A percentile compares a stretch with the other conserved stretches of the same genome.
Evolutionary conservation across 2,888 invertebrate genomes (phyloP).

Genomic region (Nemotelus pantherinus): DNA sequence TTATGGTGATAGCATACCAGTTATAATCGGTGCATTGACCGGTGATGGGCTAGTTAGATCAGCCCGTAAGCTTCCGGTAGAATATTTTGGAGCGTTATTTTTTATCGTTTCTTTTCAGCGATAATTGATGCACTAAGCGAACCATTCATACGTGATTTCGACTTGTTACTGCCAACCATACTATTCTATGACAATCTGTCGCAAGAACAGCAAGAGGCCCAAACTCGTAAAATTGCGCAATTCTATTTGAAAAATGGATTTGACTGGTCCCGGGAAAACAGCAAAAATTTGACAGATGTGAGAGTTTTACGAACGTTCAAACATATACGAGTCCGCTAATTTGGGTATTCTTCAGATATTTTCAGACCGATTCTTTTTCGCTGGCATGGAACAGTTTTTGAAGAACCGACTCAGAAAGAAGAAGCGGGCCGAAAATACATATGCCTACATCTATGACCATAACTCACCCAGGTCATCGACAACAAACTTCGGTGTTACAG

Average conservation of each 20-base stretch:
- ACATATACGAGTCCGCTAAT: no score
- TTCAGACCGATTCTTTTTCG: slow-evolving; percentile 7
- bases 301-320: neutral
- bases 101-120: neutral
- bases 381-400: slow-evolving; percentile 14
- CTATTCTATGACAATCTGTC: slow-evolving; percentile 15
- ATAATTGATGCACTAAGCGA: neutral
- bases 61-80: neutral
- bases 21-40: neutral
- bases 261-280: slow-evolving; percentile 20
- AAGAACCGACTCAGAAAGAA: neutral
- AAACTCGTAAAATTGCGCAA: slow-evolving; percentile 1
- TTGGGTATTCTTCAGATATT: neutral
- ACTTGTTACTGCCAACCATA: neutral
- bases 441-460: slow-evolving; percentile 26
- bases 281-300: slow-evolving; percentile 16
- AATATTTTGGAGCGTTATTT: no score
- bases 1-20: slow-evolving; percentile 7
- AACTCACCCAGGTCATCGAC: neutral
- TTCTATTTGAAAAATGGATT: slow-evolving; percentile 12
- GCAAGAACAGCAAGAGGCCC: neutral
- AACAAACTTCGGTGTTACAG: neutral
- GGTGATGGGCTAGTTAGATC: slow-evolving; percentile 2
- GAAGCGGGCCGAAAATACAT: neutral
- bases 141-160: slow-evolving; percentile 7